phyloP scores from a whole-genome alignment of 2,113 vertebrate genomes.

The Octodon degus region DNA sequence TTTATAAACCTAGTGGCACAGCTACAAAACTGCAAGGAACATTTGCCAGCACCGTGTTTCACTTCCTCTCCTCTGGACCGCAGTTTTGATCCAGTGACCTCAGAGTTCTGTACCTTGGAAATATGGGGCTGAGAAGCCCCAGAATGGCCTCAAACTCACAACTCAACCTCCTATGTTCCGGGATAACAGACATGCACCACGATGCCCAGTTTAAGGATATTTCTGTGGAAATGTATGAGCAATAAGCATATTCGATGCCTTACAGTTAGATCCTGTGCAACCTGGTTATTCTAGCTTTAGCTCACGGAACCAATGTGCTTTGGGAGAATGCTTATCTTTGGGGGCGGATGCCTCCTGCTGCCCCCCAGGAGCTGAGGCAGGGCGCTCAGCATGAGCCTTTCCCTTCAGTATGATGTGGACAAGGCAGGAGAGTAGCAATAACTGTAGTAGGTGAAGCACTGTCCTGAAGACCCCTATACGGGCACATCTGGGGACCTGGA shows the following conservation, averaged over 20 bases:
- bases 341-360: no score
- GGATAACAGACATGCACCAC: no score
- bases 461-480: neutral
- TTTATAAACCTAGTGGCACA: neutral
- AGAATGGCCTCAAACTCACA: no score
- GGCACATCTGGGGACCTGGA: neutral
- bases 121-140: no score
- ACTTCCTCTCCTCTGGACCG: neutral
- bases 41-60: neutral
- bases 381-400: neutral
- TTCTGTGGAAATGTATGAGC: conserved; percentile 44
- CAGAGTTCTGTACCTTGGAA: neutral
- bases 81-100: neutral
- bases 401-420: neutral
- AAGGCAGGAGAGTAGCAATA: neutral
- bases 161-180: no score
- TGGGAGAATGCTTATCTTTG: neutral
- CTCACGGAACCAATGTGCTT: neutral
- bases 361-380: neutral
- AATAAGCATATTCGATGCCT: conserved; percentile 1
- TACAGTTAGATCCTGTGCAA: neutral
- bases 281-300: neutral
- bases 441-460: neutral
- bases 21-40: neutral
- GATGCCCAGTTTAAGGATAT: neutral